Percentiles rank a stretch among this genome's conserved stretches.
These are phyloP conservation scores for Callopanchax toddi DNA, from an alignment of 2,113 vertebrate species.

Conservation along the genomic window DNA sequence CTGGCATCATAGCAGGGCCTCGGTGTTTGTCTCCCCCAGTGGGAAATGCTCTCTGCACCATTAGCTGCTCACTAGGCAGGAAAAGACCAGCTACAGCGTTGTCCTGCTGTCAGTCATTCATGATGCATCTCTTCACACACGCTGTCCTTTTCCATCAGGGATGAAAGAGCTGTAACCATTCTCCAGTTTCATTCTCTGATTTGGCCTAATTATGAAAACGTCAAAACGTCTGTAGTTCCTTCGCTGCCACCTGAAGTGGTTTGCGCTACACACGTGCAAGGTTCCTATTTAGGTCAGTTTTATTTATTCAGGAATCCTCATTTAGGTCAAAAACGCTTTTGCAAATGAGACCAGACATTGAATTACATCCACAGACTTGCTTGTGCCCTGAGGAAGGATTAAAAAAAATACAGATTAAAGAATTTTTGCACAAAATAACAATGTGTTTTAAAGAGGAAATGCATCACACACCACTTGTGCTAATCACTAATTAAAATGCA, in stretches of 20 bases:
- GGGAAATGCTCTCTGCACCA: conserved; percentile 69
- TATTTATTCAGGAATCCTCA: background rate
- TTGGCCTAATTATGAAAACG: conserved; percentile 17
- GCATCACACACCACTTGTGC: too few relatives aligned
- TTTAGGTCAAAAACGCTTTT: background rate
- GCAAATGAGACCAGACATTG: background rate
- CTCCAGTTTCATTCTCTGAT: background rate
- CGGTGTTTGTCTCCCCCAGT: conserved; percentile 56
- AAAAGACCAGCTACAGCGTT: conserved; percentile 56
- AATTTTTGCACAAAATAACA: background rate
- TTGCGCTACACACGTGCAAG: background rate
- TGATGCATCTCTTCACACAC: conserved; percentile 55
- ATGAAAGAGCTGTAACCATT: conserved; percentile 2
- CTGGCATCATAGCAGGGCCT: conserved; percentile 65
- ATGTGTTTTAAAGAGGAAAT: too few relatives aligned
- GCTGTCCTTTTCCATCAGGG: conserved; percentile 4
- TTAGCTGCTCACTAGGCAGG: conserved; percentile 74
- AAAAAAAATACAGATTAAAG: background rate
- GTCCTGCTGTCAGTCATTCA: conserved; percentile 54
- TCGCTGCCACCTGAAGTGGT: background rate
- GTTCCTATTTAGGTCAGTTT: background rate
- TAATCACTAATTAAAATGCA: background rate
- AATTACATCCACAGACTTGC: background rate
- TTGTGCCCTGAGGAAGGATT: background rate
- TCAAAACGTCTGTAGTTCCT: background rate